Conservation (phyloP, 2,797 vertebrate species). For the Gallirallus australis region DNA sequence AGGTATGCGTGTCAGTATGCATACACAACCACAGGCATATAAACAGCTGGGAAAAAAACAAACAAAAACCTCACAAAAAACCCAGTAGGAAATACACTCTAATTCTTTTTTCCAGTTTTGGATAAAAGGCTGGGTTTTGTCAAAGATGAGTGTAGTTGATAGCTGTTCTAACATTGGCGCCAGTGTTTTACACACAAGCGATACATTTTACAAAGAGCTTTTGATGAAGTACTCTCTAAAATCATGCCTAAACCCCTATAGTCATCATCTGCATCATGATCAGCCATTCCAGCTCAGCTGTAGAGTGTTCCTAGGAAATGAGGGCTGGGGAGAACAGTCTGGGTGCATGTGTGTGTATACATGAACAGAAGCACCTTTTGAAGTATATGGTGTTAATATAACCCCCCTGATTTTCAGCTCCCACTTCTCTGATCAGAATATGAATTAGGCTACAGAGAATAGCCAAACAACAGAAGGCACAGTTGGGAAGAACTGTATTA, state of each 20-base stretch:
- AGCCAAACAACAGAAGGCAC: conserved; percentile 66
- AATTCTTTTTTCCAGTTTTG: not conserved
- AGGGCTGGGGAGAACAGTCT: not conserved
- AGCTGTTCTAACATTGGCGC: not conserved
- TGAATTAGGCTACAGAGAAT: conserved; percentile 74
- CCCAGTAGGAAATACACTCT: not conserved
- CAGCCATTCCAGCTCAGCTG: conserved; percentile 21
- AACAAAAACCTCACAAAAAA: no score
- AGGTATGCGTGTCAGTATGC: not conserved
- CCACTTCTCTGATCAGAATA: conserved; percentile 75
- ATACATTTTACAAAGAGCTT: not conserved
- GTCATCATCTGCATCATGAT: not conserved
- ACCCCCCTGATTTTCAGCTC: conserved; percentile 28
- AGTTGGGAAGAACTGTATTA: conserved; percentile 47
- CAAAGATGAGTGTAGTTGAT: not conserved
- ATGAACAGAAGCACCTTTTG: conserved; percentile 22
- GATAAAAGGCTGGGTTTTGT: not conserved
- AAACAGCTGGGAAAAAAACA: not conserved
- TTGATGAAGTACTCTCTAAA: conserved; percentile 22
- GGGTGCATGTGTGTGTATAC: not conserved
- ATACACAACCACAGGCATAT: not conserved
- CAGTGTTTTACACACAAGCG: not conserved
- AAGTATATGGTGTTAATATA: conserved; percentile 68
- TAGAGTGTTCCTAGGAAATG: conserved; percentile 44
- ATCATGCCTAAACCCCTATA: conserved; percentile 33